Percentiles rank a stretch among this genome's conserved stretches.
phyloP scores from a whole-genome alignment of 1,140 invertebrate species.

The Choristoneura fumiferana region DNA sequence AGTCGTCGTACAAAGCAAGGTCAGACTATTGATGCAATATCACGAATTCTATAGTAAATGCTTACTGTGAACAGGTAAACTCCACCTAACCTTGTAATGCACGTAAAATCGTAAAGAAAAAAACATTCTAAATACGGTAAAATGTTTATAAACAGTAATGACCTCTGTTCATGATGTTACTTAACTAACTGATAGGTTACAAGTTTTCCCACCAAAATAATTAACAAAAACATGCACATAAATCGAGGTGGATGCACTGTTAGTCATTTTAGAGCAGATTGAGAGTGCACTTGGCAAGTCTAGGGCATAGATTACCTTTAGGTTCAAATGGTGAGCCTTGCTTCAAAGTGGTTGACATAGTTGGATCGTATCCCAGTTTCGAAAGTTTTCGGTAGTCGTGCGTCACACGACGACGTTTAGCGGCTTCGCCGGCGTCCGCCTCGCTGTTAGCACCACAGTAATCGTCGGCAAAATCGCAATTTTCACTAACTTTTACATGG shows the following conservation, averaged over 20 bases:
- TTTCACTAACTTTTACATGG: slow-evolving; percentile 70
- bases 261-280: slow-evolving; percentile 1
- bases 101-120: slow-evolving; percentile 20
- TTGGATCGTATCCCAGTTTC: slow-evolving; percentile 69
- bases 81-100: not conserved
- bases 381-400: slow-evolving; percentile 70
- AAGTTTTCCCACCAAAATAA: slow-evolving; percentile 71
- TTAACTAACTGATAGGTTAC: slow-evolving; percentile 64
- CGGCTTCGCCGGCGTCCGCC: slow-evolving; percentile 57
- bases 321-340: slow-evolving; percentile 50
- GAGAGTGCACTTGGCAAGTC: not conserved
- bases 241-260: slow-evolving; percentile 13
- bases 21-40: slow-evolving; percentile 41
- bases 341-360: slow-evolving; percentile 65
- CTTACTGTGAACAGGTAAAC: not conserved
- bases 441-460: slow-evolving; percentile 46
- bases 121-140: slow-evolving; percentile 3
- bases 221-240: slow-evolving; percentile 17
- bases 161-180: slow-evolving; percentile 74
- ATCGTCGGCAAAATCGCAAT: slow-evolving; percentile 52
- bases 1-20: slow-evolving; percentile 45
- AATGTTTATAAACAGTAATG: slow-evolving; percentile 74
- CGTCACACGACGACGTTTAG: slow-evolving; percentile 67
- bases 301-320: slow-evolving; percentile 52
- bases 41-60: not conserved